Evolutionary conservation across 2,888 invertebrate genomes (phyloP), one percentile per base, ranked within the genome.

Genomic region (Euspilapteryx auroguttella): DNA sequence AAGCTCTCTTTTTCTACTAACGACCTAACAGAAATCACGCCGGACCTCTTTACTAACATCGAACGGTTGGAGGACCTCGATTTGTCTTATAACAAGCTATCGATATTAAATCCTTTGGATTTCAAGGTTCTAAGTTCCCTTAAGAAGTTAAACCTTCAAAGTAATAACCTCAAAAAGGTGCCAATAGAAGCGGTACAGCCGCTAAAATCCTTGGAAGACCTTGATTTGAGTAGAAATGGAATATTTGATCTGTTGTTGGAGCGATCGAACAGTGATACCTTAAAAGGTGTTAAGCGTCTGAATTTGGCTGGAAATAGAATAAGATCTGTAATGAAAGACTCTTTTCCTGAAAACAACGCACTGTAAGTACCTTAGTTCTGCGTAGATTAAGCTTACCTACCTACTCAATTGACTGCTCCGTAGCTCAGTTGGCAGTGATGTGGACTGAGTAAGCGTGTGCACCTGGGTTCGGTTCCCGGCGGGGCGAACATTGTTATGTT

Each of bases 191-290:
- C 71, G 0, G 34, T 79, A 11, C 45, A 53, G 22, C 55, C 58
- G n/a, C 49, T 77, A 48, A 41, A 41, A 6, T 38, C 52, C 14
- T 39, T 81, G 11, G 62, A 66, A 36, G 61, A 64, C 6, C 34
- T 81, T 27, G 73, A 80, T 47, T 35, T 80, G 28, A 76, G 78
- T 37, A 59, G 73, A 34, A 81, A 81, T 43, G 53, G 48, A 0
- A 61, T 76, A 21, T 52, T 42, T 12, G 63, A 66, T 27, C 33
- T 75, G 28, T 17, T 64, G 13, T 52, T 80, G 9, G 47, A 48
- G 28, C 56, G 49, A 23, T 47, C 43, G n/a, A 52, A 56, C 11
- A 49, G 46, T 12, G 43, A 54, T 2, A 40, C 45, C 11, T 34
- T 68, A 34, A 51, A 38, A 9, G 49, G 55, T 1, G 36, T 81